A percentile compares a stretch with the other conserved stretches of the same genome.
These are phyloP conservation scores for Alloscopus bannaensis DNA, from an alignment of 2,888 invertebrate species.

Conservation along the genomic window DNA sequence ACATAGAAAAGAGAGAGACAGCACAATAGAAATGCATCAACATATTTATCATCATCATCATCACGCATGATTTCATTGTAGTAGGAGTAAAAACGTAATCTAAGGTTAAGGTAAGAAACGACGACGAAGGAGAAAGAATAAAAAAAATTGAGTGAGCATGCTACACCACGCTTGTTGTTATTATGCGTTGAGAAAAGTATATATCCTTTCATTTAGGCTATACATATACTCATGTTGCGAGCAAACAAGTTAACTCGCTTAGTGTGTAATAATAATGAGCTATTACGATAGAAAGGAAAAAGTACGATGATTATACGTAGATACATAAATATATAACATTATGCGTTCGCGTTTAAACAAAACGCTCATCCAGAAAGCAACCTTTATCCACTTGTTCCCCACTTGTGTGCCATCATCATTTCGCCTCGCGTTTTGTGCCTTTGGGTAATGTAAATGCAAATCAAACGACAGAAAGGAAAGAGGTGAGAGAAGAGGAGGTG, in stretches of 20 bases:
- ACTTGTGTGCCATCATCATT: neutral
- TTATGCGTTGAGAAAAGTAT: slow-evolving; percentile 31
- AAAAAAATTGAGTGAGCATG: slow-evolving; percentile 19
- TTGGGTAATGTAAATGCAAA: slow-evolving; percentile 60
- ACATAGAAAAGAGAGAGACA: slow-evolving; percentile 55
- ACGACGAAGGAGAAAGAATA: slow-evolving; percentile 30
- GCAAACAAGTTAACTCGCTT: slow-evolving; percentile 20
- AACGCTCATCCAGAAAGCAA: slow-evolving; percentile 3
- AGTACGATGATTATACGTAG: neutral
- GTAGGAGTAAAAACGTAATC: slow-evolving; percentile 66
- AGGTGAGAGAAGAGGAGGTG: slow-evolving; percentile 48
- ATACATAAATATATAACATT: too few species aligned
- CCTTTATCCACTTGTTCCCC: slow-evolving; percentile 21
- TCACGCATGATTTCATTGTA: slow-evolving; percentile 66
- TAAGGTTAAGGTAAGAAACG: slow-evolving; percentile 62
- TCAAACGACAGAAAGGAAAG: slow-evolving; percentile 48
- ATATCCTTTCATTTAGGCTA: neutral
- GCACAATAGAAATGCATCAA: slow-evolving; percentile 46
- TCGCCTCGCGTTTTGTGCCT: slow-evolving; percentile 38
- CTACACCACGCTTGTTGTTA: slow-evolving; percentile 13
- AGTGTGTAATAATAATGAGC: slow-evolving; percentile 26
- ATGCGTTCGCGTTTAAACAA: too few species aligned
- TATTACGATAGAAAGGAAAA: neutral
- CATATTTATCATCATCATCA: slow-evolving; percentile 45
- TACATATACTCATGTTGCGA: neutral